Evolutionary conservation across 1,140 invertebrate genomes (phyloP).

Genomic region (Sycophila sp.): DNA sequence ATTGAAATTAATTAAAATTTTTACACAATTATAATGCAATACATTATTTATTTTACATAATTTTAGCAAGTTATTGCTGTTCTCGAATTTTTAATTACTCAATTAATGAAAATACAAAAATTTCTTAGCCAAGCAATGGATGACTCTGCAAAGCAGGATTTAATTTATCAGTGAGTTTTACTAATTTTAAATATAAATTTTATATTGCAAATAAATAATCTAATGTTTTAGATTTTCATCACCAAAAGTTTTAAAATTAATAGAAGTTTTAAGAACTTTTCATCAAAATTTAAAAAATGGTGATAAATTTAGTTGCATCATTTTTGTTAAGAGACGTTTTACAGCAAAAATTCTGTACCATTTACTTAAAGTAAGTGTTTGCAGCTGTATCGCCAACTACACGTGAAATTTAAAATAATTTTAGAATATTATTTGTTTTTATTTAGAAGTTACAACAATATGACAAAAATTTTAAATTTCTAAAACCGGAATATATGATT

Average conservation of each 20-base stretch:
- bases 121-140: conserved; percentile 54
- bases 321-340: conserved; percentile 84
- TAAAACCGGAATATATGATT: conserved; percentile 79
- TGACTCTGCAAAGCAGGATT: conserved; percentile 25
- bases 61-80: conserved; percentile 38
- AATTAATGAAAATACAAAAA: conserved; percentile 53
- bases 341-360: conserved; percentile 82
- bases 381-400: neutral
- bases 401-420: neutral
- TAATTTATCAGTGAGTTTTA: conserved; percentile 45
- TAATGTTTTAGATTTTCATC: conserved; percentile 68
- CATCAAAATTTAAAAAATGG: conserved; percentile 52
- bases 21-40: conserved; percentile 60
- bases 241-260: conserved; percentile 68
- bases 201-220: conserved; percentile 36
- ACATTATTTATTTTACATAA: conserved; percentile 23
- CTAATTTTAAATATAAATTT: neutral
- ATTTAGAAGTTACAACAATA: neutral
- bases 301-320: conserved; percentile 75
- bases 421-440: neutral
- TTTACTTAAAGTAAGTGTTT: conserved; percentile 72
- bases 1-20: conserved; percentile 38
- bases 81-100: conserved; percentile 47
- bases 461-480: conserved; percentile 66
- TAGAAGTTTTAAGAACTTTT: conserved; percentile 68